These are phyloP conservation scores for Calosoma granatense DNA, from an alignment of 1,140 invertebrate species.

Conservation along the genomic window DNA sequence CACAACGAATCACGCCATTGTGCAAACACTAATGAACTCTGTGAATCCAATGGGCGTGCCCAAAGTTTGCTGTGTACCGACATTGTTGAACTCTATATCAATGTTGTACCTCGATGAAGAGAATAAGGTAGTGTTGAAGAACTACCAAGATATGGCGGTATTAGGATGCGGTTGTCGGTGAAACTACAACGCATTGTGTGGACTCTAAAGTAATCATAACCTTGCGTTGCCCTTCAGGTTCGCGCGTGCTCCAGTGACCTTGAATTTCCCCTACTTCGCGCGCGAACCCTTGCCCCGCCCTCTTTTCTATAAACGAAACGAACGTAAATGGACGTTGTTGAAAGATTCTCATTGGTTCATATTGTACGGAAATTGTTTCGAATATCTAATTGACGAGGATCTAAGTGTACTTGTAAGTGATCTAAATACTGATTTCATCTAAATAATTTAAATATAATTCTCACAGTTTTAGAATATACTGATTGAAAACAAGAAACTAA, in stretches of 20 bases:
- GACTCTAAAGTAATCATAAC: slow-evolving; percentile 11
- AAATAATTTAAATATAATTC: no score
- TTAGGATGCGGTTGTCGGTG: slow-evolving; percentile 88
- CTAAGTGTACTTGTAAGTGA: no score
- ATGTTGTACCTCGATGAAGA: slow-evolving; percentile 92
- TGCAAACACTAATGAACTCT: slow-evolving; percentile 92
- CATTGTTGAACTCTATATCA: slow-evolving; percentile 77
- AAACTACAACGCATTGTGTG: neutral
- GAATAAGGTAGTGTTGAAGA: slow-evolving; percentile 89
- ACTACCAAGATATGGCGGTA: slow-evolving; percentile 94
- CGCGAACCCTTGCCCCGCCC: neutral
- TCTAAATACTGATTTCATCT: no score
- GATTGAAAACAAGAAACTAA: no score
- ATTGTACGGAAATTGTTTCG: no score
- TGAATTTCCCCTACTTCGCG: neutral
- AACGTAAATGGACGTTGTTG: no score
- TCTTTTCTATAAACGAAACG: no score
- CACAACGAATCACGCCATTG: slow-evolving; percentile 96
- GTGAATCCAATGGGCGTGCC: slow-evolving; percentile 81
- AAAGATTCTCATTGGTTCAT: no score
- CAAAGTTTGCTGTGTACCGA: slow-evolving; percentile 89
- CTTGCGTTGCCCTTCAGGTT: slow-evolving; percentile 17
- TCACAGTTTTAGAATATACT: no score
- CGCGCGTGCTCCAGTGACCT: slow-evolving; percentile 11
- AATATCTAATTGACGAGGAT: no score